Evolutionary conservation across 2,797 vertebrate species (phyloP).

Genomic region (Sebastolobus alascanus): DNA sequence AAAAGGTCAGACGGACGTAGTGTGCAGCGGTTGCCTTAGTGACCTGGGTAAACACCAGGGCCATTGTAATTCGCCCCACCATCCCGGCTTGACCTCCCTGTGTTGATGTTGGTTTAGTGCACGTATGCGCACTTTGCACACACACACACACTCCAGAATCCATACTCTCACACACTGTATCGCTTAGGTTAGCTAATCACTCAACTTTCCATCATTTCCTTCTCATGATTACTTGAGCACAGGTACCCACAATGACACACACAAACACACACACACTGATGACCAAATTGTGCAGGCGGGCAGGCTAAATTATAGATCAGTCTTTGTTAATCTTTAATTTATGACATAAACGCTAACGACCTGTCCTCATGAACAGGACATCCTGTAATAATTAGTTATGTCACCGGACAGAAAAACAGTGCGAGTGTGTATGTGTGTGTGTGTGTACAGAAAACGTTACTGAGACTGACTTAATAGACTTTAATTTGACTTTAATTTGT

Average conservation of each 20-base stretch:
- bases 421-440: background rate
- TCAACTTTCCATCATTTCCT: conserved; percentile 42
- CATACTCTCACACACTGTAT: background rate
- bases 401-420: conserved; percentile 16
- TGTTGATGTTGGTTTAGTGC: conserved; percentile 54
- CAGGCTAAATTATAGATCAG: conserved; percentile 59
- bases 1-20: conserved; percentile 67
- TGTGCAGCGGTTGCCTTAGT: conserved; percentile 65
- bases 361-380: conserved; percentile 63
- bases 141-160: background rate
- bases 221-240: background rate
- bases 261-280: conserved; percentile 6
- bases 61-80: conserved; percentile 55
- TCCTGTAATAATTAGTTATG: conserved; percentile 65
- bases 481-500: conserved; percentile 8
- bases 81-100: conserved; percentile 42
- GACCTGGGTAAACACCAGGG: conserved; percentile 69
- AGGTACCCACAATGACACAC: conserved; percentile 9
- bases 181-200: conserved; percentile 3
- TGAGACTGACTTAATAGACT: background rate
- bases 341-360: conserved; percentile 49
- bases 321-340: conserved; percentile 74
- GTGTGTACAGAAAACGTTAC: background rate
- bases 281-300: conserved; percentile 25
- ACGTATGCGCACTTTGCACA: background rate